A percentile compares a stretch with the other conserved stretches of the same genome.
phyloP scores from a whole-genome alignment of 2,113 vertebrate species.

The Antechinus stuartii region DNA sequence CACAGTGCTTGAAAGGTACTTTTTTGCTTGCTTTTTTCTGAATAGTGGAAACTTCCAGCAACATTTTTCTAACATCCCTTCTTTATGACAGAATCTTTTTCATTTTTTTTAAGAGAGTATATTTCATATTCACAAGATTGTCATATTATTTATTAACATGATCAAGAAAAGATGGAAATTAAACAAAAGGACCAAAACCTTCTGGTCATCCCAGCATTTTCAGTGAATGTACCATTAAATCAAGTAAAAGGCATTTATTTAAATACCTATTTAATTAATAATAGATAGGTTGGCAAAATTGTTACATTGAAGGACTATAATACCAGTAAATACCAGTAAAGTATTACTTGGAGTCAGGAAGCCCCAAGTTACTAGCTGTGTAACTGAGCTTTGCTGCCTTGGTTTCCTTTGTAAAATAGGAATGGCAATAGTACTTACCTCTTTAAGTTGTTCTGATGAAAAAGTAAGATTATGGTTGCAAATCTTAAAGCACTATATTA shows the following conservation, averaged over 20 bases:
- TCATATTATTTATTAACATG: not conserved
- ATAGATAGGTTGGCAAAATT: not conserved
- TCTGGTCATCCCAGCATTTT: not conserved
- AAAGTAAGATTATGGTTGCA: not conserved
- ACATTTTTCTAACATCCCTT: conserved; percentile 8
- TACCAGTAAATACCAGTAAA: too few relatives aligned
- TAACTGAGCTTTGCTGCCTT: not conserved
- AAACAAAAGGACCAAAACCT: not conserved
- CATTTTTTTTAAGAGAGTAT: not conserved
- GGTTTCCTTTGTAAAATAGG: not conserved
- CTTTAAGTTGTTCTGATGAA: not conserved
- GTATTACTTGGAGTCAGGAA: not conserved
- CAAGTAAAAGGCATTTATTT: not conserved
- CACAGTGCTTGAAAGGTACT: conserved; percentile 2
- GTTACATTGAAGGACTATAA: not conserved
- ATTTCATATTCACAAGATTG: not conserved
- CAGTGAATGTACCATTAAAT: not conserved
- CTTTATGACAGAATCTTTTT: conserved; percentile 16
- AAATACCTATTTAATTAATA: not conserved
- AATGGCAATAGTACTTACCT: not conserved
- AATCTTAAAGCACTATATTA: not conserved
- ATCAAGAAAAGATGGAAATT: not conserved
- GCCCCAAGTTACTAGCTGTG: not conserved
- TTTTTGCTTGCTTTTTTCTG: conserved; percentile 18
- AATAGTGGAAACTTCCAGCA: not conserved